Evolutionary conservation across 2,113 vertebrate species (phyloP), one percentile per base, ranked within the genome.

Genomic region (Nycticebus coucang): DNA sequence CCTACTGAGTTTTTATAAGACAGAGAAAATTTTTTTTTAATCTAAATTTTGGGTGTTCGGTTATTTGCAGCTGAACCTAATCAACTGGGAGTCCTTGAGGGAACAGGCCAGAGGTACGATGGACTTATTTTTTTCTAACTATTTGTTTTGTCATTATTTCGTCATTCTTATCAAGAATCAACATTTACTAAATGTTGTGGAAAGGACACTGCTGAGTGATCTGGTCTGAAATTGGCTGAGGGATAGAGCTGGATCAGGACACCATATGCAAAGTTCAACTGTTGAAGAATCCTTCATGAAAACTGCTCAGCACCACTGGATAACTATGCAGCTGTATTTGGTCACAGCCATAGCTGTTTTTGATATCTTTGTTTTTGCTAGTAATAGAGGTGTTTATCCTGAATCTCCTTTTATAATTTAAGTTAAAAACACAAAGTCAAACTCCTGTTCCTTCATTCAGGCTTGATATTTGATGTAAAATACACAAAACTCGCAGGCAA

Each of bases 381-480:
- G 13, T 18, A 82, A 53, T n/a, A 75, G 64, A 87, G 37, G 45
- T 78, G 9, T 88, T 95, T 79, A 84, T 28, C 3, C 26, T 41
- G 30, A 83, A 79, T 53, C 64, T 89, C 30, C 87, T 60, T 85
- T 86, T 92, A 50, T 66, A 78, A 78, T 57, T 64, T 50, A 71
- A 66, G 72, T 72, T 72, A 72, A 24, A 72, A 59, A 59, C 17
- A 89, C 22, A 87, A 41, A 89, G 66, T 75, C 19, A 82, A 82
- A 87, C 53, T 50, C 68, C 69, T 22, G 2, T 71, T 57, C 26
- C 21, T 92, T 62, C 68, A 37, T 77, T 94, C 24, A 86, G 78
- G 35, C 45, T 89, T 82, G 53, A 90, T 33, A n/a, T 93, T 45
- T 79, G 30, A 66, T 57, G 15, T 41, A 87, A 83, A 94, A 85